Conservation (phyloP, 1,140 invertebrate species). For the Tenebrio molitor region DNA sequence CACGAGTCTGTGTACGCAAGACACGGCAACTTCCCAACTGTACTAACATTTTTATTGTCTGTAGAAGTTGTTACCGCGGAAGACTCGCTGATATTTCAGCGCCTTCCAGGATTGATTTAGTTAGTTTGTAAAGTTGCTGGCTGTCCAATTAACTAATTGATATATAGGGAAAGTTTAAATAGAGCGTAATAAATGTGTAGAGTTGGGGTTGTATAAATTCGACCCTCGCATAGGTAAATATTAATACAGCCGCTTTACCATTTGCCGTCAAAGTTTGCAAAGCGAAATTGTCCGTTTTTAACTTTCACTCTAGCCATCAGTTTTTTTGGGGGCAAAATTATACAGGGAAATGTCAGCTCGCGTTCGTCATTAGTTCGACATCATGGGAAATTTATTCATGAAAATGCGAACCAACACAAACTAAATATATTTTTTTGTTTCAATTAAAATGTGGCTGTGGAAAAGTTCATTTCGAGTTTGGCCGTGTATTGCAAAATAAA, state of each 20-base stretch:
- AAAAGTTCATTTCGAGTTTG: not conserved
- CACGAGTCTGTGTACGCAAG: conserved; percentile 20
- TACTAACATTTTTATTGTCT: conserved; percentile 38
- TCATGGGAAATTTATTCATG: not conserved
- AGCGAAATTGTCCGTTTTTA: no score
- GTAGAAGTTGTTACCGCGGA: conserved; percentile 23
- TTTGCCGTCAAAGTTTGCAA: not conserved
- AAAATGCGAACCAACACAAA: not conserved
- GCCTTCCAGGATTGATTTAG: conserved; percentile 26
- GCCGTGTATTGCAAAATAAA: no score
- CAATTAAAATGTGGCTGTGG: not conserved
- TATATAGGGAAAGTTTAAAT: conserved; percentile 33
- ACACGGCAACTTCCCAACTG: conserved; percentile 15
- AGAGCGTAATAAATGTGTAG: conserved; percentile 28
- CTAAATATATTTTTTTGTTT: not conserved
- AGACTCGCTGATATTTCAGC: conserved; percentile 11
- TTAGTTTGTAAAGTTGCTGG: conserved; percentile 32
- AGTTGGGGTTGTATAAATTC: not conserved
- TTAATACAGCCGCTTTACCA: conserved; percentile 1
- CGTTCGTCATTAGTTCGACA: not conserved
- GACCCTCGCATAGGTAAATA: not conserved
- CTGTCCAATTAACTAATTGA: conserved; percentile 36
- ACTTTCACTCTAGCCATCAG: no score
- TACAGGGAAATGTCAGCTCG: no score
- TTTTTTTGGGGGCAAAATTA: not conserved